Evolutionary conservation across 2,888 invertebrate genomes (phyloP).

Genomic region (Conistra vaccinii): DNA sequence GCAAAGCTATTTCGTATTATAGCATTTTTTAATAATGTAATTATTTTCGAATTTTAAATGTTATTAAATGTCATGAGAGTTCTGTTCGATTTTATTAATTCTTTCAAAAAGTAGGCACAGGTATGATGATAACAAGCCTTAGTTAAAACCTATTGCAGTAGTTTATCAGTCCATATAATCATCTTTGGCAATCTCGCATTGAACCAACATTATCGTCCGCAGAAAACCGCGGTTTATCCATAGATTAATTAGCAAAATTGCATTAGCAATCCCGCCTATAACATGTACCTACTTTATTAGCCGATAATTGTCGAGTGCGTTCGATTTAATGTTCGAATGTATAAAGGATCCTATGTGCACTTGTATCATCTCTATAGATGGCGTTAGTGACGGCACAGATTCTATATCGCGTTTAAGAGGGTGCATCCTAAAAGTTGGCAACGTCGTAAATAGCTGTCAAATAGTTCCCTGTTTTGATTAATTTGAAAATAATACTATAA

Average conservation of each 20-base stretch:
- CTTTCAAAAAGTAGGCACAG: slow-evolving; percentile 11
- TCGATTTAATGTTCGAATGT: slow-evolving; percentile 73
- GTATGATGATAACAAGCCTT: not conserved
- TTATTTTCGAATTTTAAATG: too few species aligned
- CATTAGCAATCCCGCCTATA: slow-evolving; percentile 68
- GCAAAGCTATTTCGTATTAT: not conserved
- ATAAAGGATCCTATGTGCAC: slow-evolving; percentile 53
- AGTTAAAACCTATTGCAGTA: slow-evolving; percentile 3
- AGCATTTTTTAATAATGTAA: not conserved
- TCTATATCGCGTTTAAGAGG: slow-evolving; percentile 71
- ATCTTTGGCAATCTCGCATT: slow-evolving; percentile 40
- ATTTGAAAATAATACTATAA: too few species aligned
- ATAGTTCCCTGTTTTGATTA: too few species aligned
- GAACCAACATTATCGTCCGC: slow-evolving; percentile 35
- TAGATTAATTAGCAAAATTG: slow-evolving; percentile 76
- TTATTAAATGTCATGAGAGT: too few species aligned
- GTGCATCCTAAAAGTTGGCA: too few species aligned
- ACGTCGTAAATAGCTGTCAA: too few species aligned
- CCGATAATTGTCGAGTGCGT: slow-evolving; percentile 71
- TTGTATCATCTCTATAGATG: slow-evolving; percentile 57
- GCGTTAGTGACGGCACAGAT: slow-evolving; percentile 68
- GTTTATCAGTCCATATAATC: slow-evolving; percentile 28
- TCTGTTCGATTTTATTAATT: not conserved
- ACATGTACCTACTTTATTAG: slow-evolving; percentile 63
- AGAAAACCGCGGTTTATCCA: slow-evolving; percentile 67